Evolutionary conservation across 2,888 invertebrate species (phyloP), one percentile per base, ranked within the genome.

Genomic region (Nomada ferruginata): DNA sequence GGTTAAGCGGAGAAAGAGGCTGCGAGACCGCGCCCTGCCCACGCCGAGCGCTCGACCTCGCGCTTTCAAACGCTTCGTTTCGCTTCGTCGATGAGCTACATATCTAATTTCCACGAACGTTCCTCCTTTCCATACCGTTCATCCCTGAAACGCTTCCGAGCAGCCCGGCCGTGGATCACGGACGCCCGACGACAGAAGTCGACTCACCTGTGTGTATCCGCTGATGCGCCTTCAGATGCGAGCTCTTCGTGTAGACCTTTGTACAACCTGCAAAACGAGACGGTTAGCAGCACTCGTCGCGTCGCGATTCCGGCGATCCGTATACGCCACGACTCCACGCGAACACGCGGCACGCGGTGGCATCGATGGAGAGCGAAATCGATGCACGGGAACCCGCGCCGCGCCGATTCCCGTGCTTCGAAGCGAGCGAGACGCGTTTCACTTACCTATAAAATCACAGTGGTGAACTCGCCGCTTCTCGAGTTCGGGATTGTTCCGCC

Each of bases 211-310:
- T 99, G 93, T 99, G 99, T 94, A 99, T 98, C 94, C 99, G 96
- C 94, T 99, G 98, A 95, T 99, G 99, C 87, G 99, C 99, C 95
- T 99, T 99, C 89, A 99, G 95, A 94, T 99, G 99, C 91, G 98
- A 99, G 95, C 98, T 98, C 95, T 99, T 99, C 88, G 99, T 99
- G 95, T 99, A 99, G 87, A 98, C 98, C 95, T 99, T 99, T 91
- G 97, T 96, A 95, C 99, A 99, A 94, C 98, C 99, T 98, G 96
- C 79, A 96, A 95, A 85, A 90, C 91, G 91, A 87, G 84, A 89
- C 50, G 29, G 42, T 69, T 47, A 75, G 36, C 42, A 29, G 44
- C 42, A 44, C 64, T 26, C 36, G 36, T 47, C 15, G 11, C 2
- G 47, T 15, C 2, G 47, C 47, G 47, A 47, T 3, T 15, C 47